Percentiles rank a stretch among this genome's conserved stretches.
These are phyloP conservation scores for Xerus inauris DNA, from an alignment of 2,113 vertebrate species.

Conservation along the genomic window DNA sequence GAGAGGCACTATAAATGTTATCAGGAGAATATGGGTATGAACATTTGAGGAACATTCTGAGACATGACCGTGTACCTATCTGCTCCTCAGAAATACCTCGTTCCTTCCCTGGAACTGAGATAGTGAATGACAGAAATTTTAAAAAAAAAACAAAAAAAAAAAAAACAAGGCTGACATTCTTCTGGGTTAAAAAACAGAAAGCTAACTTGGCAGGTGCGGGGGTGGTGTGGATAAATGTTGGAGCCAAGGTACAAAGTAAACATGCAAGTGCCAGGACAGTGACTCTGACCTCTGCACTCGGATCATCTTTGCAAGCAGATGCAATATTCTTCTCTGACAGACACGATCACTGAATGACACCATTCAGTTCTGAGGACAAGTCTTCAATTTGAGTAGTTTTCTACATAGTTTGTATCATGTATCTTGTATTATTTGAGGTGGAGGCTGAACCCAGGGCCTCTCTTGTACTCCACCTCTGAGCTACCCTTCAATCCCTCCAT, in stretches of 20 bases:
- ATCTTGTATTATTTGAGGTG: neutral
- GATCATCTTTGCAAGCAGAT: neutral
- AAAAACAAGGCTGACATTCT: neutral
- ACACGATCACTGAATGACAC: neutral
- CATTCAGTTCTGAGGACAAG: neutral
- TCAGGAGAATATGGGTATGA: neutral
- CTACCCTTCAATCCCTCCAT: neutral
- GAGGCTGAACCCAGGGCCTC: neutral
- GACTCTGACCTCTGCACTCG: neutral
- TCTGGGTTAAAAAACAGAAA: neutral
- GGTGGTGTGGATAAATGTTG: neutral
- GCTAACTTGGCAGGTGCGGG: neutral
- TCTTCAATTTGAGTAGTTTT: neutral
- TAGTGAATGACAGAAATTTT: neutral
- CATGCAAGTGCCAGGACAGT: neutral
- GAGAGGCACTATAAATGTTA: neutral
- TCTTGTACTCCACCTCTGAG: too few species aligned
- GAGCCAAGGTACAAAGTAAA: neutral
- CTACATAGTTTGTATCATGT: neutral
- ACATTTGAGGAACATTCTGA: neutral
- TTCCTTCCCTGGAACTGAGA: neutral
- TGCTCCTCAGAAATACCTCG: neutral
- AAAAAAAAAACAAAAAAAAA: too few species aligned
- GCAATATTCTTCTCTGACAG: neutral
- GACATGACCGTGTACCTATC: neutral